Evolutionary conservation across 1,140 invertebrate species (phyloP).

Genomic region (Solenopsis invicta): DNA sequence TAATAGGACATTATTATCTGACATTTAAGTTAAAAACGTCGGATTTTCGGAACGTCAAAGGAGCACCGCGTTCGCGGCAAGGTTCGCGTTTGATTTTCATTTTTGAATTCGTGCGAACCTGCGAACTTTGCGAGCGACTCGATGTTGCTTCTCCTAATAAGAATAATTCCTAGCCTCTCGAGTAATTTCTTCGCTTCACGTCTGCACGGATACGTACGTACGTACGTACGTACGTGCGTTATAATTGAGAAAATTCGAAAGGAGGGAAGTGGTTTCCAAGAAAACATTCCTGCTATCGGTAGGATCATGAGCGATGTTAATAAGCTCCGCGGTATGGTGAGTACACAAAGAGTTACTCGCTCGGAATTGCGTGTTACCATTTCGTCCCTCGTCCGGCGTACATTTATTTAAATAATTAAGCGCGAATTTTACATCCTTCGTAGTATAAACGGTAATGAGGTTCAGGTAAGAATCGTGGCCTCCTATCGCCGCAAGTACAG

Average conservation of each 20-base stretch:
- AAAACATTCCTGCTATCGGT: slow-evolving; percentile 81
- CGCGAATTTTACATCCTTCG: slow-evolving; percentile 77
- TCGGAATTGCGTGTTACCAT: slow-evolving; percentile 83
- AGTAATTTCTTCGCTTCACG: slow-evolving; percentile 45
- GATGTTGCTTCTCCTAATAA: slow-evolving; percentile 41
- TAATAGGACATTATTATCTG: not conserved
- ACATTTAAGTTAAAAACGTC: not conserved
- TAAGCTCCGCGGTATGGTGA: slow-evolving; percentile 71
- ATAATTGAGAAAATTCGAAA: slow-evolving; percentile 49
- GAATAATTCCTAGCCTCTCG: slow-evolving; percentile 37
- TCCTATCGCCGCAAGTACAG: not conserved
- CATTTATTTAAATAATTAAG: slow-evolving; percentile 87
- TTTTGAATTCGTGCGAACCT: slow-evolving; percentile 17
- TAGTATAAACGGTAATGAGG: slow-evolving; percentile 41
- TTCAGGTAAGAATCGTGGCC: slow-evolving; percentile 12
- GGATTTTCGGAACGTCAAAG: not conserved
- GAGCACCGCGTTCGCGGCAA: too few relatives aligned
- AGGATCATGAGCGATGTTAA: slow-evolving; percentile 82
- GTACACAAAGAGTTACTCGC: slow-evolving; percentile 78
- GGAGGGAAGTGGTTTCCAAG: slow-evolving; percentile 73
- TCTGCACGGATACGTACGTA: slow-evolving; percentile 39
- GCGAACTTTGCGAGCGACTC: not conserved
- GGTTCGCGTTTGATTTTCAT: not conserved
- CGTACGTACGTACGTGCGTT: slow-evolving; percentile 44
- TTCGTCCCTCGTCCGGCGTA: slow-evolving; percentile 83